Conservation (phyloP, 2,797 vertebrate species). For the Antrozous pallidus region DNA sequence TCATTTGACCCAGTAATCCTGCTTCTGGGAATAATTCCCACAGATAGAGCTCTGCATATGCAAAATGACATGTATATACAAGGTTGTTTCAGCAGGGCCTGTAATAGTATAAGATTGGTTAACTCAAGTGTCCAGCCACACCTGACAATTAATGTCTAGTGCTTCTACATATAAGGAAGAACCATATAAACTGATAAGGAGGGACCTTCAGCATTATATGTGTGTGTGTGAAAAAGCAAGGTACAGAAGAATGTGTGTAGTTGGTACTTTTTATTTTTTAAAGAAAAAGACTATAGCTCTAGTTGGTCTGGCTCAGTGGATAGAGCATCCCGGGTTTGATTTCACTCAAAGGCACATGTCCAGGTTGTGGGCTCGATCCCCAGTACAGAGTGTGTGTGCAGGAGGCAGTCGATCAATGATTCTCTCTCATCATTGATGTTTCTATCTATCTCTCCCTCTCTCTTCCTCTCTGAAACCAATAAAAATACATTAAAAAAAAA, state of each 20-base stretch:
- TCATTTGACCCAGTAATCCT: neutral
- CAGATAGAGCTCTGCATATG: neutral
- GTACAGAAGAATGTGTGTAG: neutral
- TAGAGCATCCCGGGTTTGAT: too few species aligned
- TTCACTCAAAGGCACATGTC: too few species aligned
- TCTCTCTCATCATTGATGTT: too few species aligned
- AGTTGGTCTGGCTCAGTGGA: too few species aligned
- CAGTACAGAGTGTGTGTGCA: too few species aligned
- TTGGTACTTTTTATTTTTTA: neutral
- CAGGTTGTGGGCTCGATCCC: too few species aligned
- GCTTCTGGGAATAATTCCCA: neutral
- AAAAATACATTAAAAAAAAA: neutral
- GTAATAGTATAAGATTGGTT: neutral
- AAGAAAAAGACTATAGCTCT: too few species aligned
- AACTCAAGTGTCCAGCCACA: neutral
- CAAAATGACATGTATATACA: neutral
- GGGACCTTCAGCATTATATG: neutral
- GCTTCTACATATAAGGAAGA: neutral
- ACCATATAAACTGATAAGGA: neutral
- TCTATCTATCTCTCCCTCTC: too few species aligned
- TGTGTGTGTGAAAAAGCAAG: neutral
- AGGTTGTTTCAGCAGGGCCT: neutral
- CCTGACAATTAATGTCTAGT: neutral
- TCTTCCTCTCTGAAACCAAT: too few species aligned
- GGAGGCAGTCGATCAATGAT: too few species aligned